Percentiles rank a stretch among this genome's conserved stretches.
Evolutionary conservation across 2,888 invertebrate species (phyloP).

Genomic region (Panopea generosa): DNA sequence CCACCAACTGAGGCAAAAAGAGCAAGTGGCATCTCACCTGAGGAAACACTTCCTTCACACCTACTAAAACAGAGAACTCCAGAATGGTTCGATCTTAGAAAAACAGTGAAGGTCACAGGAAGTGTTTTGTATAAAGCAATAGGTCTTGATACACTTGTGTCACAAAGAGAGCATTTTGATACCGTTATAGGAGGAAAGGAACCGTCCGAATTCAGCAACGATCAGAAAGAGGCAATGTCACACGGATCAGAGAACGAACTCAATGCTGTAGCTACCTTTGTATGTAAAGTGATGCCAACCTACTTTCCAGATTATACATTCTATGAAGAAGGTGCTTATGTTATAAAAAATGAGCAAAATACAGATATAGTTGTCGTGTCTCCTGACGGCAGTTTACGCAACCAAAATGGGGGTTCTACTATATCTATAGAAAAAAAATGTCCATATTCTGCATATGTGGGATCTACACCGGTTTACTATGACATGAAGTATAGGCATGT

Average conservation of each 20-base stretch:
- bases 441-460: conserved; percentile 28
- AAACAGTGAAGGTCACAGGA: conserved; percentile 35
- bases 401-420: neutral
- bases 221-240: conserved; percentile 19
- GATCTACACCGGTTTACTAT: conserved; percentile 25
- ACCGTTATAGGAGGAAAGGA: conserved; percentile 6
- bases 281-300: conserved; percentile 26
- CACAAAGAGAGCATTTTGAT: conserved; percentile 34
- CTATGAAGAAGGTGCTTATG: conserved; percentile 40
- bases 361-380: conserved; percentile 17
- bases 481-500: conserved; percentile 17
- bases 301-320: conserved; percentile 26
- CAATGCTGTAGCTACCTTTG: conserved; percentile 36
- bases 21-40: neutral
- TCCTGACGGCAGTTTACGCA: conserved; percentile 36
- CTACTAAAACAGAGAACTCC: conserved; percentile 26
- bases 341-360: neutral
- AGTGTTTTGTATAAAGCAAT: conserved; percentile 31
- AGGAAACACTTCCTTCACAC: neutral
- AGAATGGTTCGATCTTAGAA: conserved; percentile 30
- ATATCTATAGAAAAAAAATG: conserved; percentile 42
- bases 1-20: neutral
- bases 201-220: neutral
- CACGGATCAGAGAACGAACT: conserved; percentile 23
- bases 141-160: conserved; percentile 18